These are phyloP conservation scores for Nematostella vectensis DNA, from an alignment of 92 coral and sea anemone genomes.

Conservation along the genomic window DNA sequence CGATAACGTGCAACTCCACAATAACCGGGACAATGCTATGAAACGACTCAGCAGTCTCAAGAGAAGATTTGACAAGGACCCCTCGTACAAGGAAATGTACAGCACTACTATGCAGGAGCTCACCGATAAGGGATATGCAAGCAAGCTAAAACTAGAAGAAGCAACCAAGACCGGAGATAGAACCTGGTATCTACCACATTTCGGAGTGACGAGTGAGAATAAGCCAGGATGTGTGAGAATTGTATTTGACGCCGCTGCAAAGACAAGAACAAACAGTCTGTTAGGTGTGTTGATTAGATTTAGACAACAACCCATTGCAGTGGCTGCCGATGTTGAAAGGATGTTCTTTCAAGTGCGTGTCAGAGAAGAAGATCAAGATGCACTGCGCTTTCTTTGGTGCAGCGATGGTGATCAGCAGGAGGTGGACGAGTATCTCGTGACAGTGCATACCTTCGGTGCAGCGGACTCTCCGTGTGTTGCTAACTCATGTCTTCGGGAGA, in stretches of 20 bases:
- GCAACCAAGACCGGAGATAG: constrained; percentile 4
- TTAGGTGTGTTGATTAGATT: constrained; percentile 41
- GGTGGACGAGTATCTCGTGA: constrained; percentile 29
- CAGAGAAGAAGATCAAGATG: constrained; percentile 12
- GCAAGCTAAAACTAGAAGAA: constrained; percentile 8
- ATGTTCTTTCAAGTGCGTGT: constrained; percentile 50
- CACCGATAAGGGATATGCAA: constrained; percentile 16
- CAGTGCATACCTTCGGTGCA: constrained; percentile 39
- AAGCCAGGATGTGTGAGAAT: constrained; percentile 30
- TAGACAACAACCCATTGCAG: constrained; percentile 32
- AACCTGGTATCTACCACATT: constrained; percentile 36
- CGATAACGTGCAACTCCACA: constrained; percentile 12
- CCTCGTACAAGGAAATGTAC: constrained; percentile 11
- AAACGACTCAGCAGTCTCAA: constrained; percentile 17
- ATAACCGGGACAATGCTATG: constrained; percentile 9
- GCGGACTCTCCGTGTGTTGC: constrained; percentile 46
- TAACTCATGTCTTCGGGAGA: constrained; percentile 29
- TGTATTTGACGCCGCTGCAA: constrained; percentile 38
- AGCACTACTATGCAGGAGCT: constrained; percentile 19
- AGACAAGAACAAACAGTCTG: constrained; percentile 24
- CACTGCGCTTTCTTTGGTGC: constrained; percentile 55
- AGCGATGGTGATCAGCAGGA: constrained; percentile 12
- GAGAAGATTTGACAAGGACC: constrained; percentile 6
- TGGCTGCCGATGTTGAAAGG: constrained; percentile 43
- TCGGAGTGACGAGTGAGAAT: constrained; percentile 12